Evolutionary conservation across 2,888 invertebrate species (phyloP), one percentile per base, ranked within the genome.

Genomic region (Tenthredo amoena): DNA sequence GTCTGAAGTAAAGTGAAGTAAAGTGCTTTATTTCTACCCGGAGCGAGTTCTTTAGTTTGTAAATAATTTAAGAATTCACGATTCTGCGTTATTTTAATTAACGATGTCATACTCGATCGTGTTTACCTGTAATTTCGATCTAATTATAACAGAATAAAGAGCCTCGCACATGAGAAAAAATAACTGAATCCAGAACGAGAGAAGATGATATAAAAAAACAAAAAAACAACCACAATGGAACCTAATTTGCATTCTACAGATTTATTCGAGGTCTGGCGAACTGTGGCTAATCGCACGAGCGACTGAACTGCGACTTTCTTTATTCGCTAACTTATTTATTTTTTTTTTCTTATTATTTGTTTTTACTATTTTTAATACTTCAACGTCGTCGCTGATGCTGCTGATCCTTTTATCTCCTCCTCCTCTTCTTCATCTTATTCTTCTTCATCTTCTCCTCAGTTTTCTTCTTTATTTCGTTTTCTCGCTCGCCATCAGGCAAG

Each of bases 391-490:
- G n/a, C n/a, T n/a, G n/a, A n/a, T n/a, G 7, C 12, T 4, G 9
- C 5, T 55, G 55, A 55, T 55, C 55, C 55, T 55, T 55, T 50
- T n/a, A n/a, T n/a, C 7, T 55, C n/a, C 7, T 55, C n/a, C n/a
- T 55, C 47, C 12, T 12, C 6, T 72, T 43, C 43, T 74, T 74
- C 21, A 18, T 6, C 5, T 43, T 26, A 21, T 21, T 74, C 81
- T 84, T 84, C 71, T 40, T 82, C 81, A n/a, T 40, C 7, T 40
- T 71, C 55, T 77, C 31, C 47, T 76, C 71, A 74, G 58, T 86
- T 71, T 21, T 71, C 81, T 85, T 82, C 68, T 84, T 79, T 12
- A 12, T 62, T 55, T 55, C 18, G 6, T 55, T n/a, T n/a, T n/a
- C 55, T 55, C 55, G 2, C n/a, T 50, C 6, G 21, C 62, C 62